Percentiles rank a stretch among this genome's conserved stretches.
Conservation (phyloP, 1,140 invertebrate species). For the Musca vetustissima region DNA sequence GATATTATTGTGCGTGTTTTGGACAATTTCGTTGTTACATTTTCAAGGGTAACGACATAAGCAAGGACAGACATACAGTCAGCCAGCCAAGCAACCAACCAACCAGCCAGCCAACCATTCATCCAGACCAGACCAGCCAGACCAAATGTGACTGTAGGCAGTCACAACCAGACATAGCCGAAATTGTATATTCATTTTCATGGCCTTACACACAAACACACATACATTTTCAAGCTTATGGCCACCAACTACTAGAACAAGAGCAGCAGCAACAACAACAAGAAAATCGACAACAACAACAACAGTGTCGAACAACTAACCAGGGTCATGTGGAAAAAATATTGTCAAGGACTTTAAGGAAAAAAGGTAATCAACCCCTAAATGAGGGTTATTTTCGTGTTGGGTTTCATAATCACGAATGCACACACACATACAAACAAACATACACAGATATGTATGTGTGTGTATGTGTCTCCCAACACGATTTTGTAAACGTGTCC, state of each 20-base stretch:
- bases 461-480: neutral
- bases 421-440: too few species aligned
- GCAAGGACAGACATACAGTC: neutral
- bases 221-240: too few species aligned
- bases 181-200: neutral
- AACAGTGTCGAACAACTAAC: too few species aligned
- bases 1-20: constrained; percentile 2
- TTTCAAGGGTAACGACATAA: too few species aligned
- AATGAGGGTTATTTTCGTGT: neutral
- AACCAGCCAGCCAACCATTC: constrained; percentile 5
- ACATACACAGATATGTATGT: neutral
- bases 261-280: too few species aligned
- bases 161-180: neutral
- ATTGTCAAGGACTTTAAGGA: constrained; percentile 14
- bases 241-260: too few species aligned
- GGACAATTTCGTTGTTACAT: constrained; percentile 9
- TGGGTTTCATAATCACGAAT: neutral
- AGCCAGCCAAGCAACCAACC: neutral
- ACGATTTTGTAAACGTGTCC: neutral
- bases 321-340: constrained; percentile 6
- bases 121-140: neutral
- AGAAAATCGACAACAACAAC: too few species aligned
- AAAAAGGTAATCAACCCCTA: constrained; percentile 17
- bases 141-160: neutral
- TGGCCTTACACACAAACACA: too few species aligned